phyloP scores from a whole-genome alignment of 2,888 invertebrate species.

The Diarsia mendica region DNA sequence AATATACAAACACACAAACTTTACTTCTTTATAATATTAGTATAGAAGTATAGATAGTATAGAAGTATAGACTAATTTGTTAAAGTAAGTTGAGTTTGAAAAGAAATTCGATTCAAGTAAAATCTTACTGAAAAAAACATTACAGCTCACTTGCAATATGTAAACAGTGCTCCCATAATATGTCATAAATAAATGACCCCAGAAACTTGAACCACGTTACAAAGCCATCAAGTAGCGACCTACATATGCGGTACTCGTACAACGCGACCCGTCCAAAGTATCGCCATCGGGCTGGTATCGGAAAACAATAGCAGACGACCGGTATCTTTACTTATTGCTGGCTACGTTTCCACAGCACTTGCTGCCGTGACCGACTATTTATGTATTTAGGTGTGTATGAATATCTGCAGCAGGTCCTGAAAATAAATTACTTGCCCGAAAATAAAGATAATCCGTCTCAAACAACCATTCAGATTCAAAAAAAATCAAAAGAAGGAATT shows the following conservation, averaged over 20 bases:
- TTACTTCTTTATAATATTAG: too few relatives aligned
- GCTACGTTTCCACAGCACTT: conserved; percentile 38
- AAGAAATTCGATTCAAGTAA: too few relatives aligned
- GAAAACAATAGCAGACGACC: conserved; percentile 63
- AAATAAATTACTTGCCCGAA: background rate
- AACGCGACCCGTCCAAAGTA: conserved; percentile 45
- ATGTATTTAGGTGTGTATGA: conserved; percentile 36
- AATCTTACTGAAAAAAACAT: too few relatives aligned
- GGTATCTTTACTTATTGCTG: conserved; percentile 59
- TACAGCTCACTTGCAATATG: background rate
- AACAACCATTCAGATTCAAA: background rate
- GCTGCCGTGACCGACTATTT: conserved; percentile 33
- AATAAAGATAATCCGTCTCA: background rate
- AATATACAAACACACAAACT: too few relatives aligned
- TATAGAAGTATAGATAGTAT: too few relatives aligned
- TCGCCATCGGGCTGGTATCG: conserved; percentile 57
- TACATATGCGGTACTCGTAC: conserved; percentile 24
- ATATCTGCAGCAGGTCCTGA: conserved; percentile 3
- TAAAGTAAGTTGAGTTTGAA: too few relatives aligned
- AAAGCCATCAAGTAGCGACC: conserved; percentile 42
- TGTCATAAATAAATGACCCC: conserved; percentile 1
- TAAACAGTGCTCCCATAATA: background rate
- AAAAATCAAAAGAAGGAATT: too few relatives aligned
- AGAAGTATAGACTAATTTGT: background rate
- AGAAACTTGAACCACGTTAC: conserved; percentile 4